Conservation (phyloP, 2,797 vertebrate genomes). For the Schizothorax lantsangensis region DNA sequence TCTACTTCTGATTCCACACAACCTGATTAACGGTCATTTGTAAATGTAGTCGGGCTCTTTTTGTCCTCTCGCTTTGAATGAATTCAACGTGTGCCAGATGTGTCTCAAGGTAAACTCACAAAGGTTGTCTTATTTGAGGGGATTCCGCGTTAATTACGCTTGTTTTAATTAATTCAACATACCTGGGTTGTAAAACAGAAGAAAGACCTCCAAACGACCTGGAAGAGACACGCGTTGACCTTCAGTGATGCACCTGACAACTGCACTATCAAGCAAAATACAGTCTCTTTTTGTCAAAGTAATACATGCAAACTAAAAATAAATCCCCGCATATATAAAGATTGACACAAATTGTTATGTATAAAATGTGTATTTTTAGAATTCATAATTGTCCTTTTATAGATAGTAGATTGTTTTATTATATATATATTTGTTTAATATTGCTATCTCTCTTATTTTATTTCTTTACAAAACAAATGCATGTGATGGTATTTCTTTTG, state of each 20-base stretch:
- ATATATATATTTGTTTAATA: neutral
- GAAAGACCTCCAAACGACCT: constrained; percentile 21
- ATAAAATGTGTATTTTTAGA: neutral
- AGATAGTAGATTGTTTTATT: neutral
- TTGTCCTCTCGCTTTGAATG: neutral
- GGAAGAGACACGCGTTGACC: constrained; percentile 2
- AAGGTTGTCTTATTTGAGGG: neutral
- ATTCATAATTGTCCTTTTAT: neutral
- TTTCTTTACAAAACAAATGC: neutral
- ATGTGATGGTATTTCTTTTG: neutral
- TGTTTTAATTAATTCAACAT: constrained; percentile 20
- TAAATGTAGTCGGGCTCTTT: neutral
- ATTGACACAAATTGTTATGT: no score
- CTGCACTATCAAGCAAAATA: neutral
- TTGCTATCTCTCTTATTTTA: no score
- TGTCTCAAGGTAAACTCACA: constrained; percentile 6
- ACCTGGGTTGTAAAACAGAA: constrained; percentile 10
- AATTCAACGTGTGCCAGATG: constrained; percentile 3
- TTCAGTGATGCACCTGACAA: constrained; percentile 12
- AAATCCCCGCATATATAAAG: neutral
- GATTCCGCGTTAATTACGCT: neutral
- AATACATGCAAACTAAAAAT: neutral
- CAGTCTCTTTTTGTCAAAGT: neutral
- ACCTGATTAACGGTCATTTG: neutral
- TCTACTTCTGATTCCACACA: neutral